Conservation (phyloP, 1,140 invertebrate genomes). For the Drosophila kikkawai region DNA sequence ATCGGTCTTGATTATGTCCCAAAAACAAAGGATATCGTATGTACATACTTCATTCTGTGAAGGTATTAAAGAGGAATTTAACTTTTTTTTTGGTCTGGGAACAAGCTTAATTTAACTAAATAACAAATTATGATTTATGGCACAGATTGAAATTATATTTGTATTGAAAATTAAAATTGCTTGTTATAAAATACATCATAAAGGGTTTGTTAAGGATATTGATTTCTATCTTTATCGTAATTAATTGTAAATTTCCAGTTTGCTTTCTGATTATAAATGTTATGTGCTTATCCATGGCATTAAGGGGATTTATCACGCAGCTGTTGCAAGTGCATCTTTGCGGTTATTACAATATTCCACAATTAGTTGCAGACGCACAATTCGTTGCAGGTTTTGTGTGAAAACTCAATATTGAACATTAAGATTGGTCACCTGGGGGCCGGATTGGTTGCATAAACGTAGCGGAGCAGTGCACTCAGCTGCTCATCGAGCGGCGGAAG, state of each 20-base stretch:
- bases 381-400: constrained; percentile 17
- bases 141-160: background rate
- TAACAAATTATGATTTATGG: background rate
- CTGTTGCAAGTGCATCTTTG: constrained; percentile 10
- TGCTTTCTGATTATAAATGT: background rate
- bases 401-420: constrained; percentile 41
- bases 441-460: constrained; percentile 6
- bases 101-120: background rate
- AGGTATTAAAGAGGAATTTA: too few relatives aligned
- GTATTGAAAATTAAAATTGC: background rate
- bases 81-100: too few relatives aligned
- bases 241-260: background rate
- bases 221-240: background rate
- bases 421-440: constrained; percentile 47
- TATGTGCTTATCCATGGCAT: background rate
- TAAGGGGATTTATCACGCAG: background rate
- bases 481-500: constrained; percentile 38
- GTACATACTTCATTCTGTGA: background rate
- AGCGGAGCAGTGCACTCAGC: constrained; percentile 47
- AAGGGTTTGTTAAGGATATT: background rate
- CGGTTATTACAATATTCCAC: constrained; percentile 34
- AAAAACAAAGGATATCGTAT: background rate
- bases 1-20: background rate
- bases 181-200: background rate
- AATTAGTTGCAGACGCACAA: constrained; percentile 35